Base-by-base conservation (phyloP, 2,888 invertebrate genomes). In the Sialis fuliginosa region DNA sequence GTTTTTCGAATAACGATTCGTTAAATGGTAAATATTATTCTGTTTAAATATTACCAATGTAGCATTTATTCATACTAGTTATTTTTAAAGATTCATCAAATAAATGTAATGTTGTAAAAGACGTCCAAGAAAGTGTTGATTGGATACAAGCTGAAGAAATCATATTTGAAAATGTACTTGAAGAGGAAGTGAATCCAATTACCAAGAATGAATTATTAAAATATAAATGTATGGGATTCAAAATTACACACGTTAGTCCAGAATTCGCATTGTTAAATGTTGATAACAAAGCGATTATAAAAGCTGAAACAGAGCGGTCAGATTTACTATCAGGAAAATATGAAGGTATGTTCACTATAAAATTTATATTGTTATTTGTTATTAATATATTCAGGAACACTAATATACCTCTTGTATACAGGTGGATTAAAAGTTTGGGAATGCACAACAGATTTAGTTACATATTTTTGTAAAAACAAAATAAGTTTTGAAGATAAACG, bases 391-490 rank as follows among this genome's bases (percentile, higher is more conserved):
- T 12, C 10, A 37, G 8, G 6, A 45, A 31, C 13, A 9, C 31
- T 31, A 43, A 31, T 43, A n/a, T 2, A 9, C 7, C 7, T 51
- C 50, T 51, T 50, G 53, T 51, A 60, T 67, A 44, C 57, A 90
- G 93, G 95, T 55, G 96, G 96, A 7, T 70, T 92, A 33, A 95
- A 95, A 71, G 78, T 93, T 49, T 96, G 96, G 96, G 95, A 96
- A 68, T 91, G 93, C 58, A 87, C 90, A 5, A 69, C 76, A 56
- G 93, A 95, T 62, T 64, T 95, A 47, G 65, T 81, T 35, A 63
- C 75, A 50, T 88, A 79, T 62, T 61, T 92, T 35, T 40, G 31
- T 42, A 42, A 42, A 31, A 52, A 62, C 39, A 56, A 65, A 33
- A 57, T 64, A 12, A 51, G 63, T 6, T 66, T 75, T 10, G 58